These are phyloP conservation scores for Pachycephala philippinensis DNA, from an alignment of 2,113 vertebrate genomes.

Conservation along the genomic window DNA sequence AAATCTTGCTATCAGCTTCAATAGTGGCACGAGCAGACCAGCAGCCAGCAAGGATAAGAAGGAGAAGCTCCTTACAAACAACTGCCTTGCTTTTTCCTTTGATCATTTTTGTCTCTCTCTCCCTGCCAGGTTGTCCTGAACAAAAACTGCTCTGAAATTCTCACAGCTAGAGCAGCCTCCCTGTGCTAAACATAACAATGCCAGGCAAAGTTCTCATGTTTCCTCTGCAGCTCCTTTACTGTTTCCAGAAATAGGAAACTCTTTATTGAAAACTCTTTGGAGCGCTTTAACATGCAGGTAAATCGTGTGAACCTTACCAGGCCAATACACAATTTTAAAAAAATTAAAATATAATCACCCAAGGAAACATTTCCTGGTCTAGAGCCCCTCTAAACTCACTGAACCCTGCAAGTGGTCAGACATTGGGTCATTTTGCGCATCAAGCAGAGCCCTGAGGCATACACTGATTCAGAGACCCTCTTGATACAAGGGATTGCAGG, in stretches of 20 bases:
- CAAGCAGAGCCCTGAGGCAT: not conserved
- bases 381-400: not conserved
- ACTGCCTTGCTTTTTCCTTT: not conserved
- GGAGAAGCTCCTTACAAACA: not conserved
- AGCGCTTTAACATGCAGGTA: fast-evolving
- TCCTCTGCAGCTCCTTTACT: not conserved
- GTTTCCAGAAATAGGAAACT: not conserved
- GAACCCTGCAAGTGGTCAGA: not conserved
- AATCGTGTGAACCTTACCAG: not conserved
- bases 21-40: not conserved
- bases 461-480: not conserved
- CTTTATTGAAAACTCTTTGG: not conserved
- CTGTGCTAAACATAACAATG: not conserved
- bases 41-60: not conserved
- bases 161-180: not conserved
- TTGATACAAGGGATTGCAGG: not conserved
- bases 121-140: not conserved
- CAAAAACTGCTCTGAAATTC: not conserved
- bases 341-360: not conserved
- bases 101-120: not conserved
- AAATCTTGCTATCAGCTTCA: not conserved
- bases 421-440: not conserved
- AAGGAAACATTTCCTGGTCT: not conserved
- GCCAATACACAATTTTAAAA: not conserved
- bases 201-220: not conserved